Base-by-base conservation (phyloP, 1,140 invertebrate species). In the Idris sp. region DNA sequence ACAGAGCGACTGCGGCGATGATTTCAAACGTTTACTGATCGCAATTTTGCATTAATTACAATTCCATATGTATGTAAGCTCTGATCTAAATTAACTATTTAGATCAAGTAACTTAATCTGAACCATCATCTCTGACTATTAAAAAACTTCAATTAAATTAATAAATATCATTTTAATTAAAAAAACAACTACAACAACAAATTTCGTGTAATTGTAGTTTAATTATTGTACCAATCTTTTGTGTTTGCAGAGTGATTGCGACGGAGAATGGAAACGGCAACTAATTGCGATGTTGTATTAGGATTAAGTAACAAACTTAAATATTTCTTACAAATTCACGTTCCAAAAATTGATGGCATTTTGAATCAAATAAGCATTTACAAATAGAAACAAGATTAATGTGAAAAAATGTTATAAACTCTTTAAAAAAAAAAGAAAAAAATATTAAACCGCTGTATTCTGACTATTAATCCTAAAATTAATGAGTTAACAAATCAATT, bases 251-350 rank as follows among this genome's bases (percentile, higher is more conserved):
- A 86, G 72, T 53, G 87, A 88, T 82, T 86, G 87, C 65, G 64
- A 73, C 15, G 90, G 89, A 10, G 89, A 90, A 65, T 91, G 90
- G 84, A 91, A 90, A 84, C 87, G 85, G 38, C 81, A 91, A 56
- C 83, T 92, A 33, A 83, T 91, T 54, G 88, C 87, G 38, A 80
- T 92, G 61, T 77, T 86, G 74, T 82, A 85, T 83, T 90, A 81
- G 73, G 35, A 36, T 14, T 13, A 51, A 22, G 25, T n/a, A 31
- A 26, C 14, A 53, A 36, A 26, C 5, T 11, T 15, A n/a, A 4
- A n/a, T n/a, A 15, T 38, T 49, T 18, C 25, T n/a, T n/a, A n/a
- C 1, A 48, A 48, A 56, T 56, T 33, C 0, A 40, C 64, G 59
- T 58, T 68, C 54, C 54, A 46, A 48, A 35, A 26, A 7, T 40